Percentiles rank a stretch among this genome's conserved stretches.
Conservation (phyloP, 1,140 invertebrate genomes). For the Penaeus vannamei region DNA sequence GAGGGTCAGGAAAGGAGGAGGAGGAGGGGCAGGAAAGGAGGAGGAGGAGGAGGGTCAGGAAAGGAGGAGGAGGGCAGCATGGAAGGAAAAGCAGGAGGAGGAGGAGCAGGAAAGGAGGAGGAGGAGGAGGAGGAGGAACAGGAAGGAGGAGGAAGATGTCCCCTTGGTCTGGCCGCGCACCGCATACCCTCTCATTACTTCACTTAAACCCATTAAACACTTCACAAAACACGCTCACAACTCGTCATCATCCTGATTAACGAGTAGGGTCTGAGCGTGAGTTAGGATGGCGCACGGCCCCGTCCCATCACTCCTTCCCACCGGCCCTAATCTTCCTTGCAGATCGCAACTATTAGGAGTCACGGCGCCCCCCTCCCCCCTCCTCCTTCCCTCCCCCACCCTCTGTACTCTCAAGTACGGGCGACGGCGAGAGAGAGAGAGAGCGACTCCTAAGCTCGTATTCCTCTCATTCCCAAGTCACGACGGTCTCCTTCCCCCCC, state of each 20-base stretch:
- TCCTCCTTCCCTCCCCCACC: too few species aligned
- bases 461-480: too few species aligned
- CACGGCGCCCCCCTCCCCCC: too few species aligned
- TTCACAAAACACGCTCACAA: constrained; percentile 35
- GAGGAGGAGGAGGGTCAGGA: not conserved
- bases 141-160: constrained; percentile 25
- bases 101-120: not conserved
- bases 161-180: constrained; percentile 26
- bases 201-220: constrained; percentile 39
- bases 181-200: constrained; percentile 31
- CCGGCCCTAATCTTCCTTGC: too few species aligned
- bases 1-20: not conserved
- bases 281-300: not conserved
- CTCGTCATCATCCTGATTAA: constrained; percentile 31
- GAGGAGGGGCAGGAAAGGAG: not conserved
- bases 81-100: not conserved
- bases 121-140: not conserved
- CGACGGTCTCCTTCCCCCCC: too few species aligned
- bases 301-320: not conserved
- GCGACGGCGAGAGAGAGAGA: too few species aligned
- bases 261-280: not conserved
- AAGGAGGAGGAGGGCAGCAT: not conserved
- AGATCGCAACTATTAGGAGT: too few species aligned
- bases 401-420: too few species aligned
- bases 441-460: too few species aligned